Conservation (phyloP, 2,888 invertebrate species). For the Hoplodrina blanda region DNA sequence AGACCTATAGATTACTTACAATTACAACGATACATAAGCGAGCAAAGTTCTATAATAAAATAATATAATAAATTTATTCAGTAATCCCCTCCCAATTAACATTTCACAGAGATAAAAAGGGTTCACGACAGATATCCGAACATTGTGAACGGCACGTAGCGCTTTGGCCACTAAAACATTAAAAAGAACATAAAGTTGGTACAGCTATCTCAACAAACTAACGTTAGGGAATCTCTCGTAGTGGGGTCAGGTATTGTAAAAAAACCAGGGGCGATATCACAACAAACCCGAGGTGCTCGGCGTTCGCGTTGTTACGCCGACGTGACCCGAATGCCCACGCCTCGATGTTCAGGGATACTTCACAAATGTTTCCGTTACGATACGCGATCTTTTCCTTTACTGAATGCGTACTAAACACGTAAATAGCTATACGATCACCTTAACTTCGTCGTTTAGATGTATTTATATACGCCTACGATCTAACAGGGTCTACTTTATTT, state of each 20-base stretch:
- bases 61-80: conserved; percentile 32
- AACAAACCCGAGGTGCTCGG: conserved; percentile 87
- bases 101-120: conserved; percentile 62
- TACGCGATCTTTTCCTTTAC: conserved; percentile 85
- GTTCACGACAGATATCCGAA: conserved; percentile 61
- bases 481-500: conserved; percentile 62
- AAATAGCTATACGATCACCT: conserved; percentile 83
- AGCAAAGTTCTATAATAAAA: conserved; percentile 16
- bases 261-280: conserved; percentile 87
- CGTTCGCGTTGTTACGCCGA: conserved; percentile 84
- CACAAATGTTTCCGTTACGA: conserved; percentile 88
- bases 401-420: conserved; percentile 84
- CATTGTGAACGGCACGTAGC: conserved; percentile 68
- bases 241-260: conserved; percentile 87
- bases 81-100: conserved; percentile 52
- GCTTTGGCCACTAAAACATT: conserved; percentile 73
- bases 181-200: conserved; percentile 79
- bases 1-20: neutral
- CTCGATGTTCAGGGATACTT: conserved; percentile 84
- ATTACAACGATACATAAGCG: neutral
- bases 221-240: conserved; percentile 83
- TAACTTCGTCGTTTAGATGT: conserved; percentile 77
- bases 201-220: conserved; percentile 76
- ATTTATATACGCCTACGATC: conserved; percentile 70
- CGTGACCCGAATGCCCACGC: conserved; percentile 86